These are phyloP conservation scores for Troides aeacus DNA, from an alignment of 2,888 invertebrate genomes.

Conservation along the genomic window DNA sequence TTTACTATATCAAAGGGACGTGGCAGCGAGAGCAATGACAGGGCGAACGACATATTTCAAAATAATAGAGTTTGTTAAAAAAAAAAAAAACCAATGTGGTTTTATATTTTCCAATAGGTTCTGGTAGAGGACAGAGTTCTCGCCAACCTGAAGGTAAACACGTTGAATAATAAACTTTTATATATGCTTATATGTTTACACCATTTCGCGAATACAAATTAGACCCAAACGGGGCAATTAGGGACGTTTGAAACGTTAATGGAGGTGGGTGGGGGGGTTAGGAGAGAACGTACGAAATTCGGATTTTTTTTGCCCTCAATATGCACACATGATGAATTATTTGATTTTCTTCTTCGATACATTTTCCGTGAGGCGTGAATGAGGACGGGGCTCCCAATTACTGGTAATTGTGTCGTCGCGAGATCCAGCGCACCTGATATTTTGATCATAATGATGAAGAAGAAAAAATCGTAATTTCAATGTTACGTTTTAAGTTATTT, in stretches of 20 bases:
- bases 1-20: not conserved
- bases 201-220: conserved; percentile 12
- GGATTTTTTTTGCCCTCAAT: not conserved
- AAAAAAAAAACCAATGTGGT: not conserved
- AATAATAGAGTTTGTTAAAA: not conserved
- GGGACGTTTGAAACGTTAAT: conserved; percentile 17
- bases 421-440: not conserved
- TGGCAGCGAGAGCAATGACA: not conserved
- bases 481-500: too few relatives aligned
- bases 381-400: not conserved
- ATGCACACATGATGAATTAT: not conserved
- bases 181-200: conserved; percentile 1
- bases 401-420: not conserved
- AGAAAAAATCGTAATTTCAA: not conserved
- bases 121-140: not conserved
- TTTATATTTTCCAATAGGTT: not conserved
- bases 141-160: not conserved
- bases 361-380: not conserved
- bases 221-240: conserved; percentile 20
- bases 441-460: not conserved
- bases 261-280: not conserved
- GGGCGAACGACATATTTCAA: not conserved
- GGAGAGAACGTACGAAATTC: not conserved
- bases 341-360: not conserved
- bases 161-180: not conserved